phyloP scores from a whole-genome alignment of 2,113 vertebrate genomes.

The Pedionomus torquatus region DNA sequence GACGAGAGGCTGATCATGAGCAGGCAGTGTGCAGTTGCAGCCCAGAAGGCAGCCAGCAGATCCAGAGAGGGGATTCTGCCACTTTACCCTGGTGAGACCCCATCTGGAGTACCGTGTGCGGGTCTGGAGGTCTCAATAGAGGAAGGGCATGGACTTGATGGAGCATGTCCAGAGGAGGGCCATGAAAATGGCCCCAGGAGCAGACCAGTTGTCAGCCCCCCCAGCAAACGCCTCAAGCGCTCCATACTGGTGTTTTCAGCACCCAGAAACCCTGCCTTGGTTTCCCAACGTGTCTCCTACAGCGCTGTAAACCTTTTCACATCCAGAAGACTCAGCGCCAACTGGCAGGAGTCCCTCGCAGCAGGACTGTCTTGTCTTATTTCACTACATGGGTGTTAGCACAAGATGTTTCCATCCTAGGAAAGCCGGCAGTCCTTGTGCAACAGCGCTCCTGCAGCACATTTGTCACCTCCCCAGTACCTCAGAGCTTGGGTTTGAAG shows the following conservation, averaged over 20 bases:
- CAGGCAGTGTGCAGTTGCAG: no score
- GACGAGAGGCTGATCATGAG: no score
- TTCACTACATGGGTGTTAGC: accelerated
- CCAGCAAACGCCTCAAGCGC: neutral
- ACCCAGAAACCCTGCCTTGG: neutral
- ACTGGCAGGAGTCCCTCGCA: accelerated
- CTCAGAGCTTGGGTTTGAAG: neutral
- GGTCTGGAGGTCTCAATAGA: no score
- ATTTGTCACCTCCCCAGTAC: neutral
- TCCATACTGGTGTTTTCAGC: neutral
- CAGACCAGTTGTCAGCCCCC: neutral
- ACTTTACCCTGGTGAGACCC: no score
- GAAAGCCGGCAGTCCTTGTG: neutral
- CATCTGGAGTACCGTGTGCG: no score
- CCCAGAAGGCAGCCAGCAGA: no score
- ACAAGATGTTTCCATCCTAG: accelerated
- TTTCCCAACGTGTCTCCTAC: neutral
- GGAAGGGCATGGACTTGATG: no score
- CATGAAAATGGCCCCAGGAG: no score
- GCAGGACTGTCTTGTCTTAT: neutral
- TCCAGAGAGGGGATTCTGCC: no score
- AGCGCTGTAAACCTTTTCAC: neutral
- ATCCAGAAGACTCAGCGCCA: neutral
- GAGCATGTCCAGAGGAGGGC: no score
- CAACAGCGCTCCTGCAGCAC: accelerated